phyloP scores from a whole-genome alignment of 2,113 vertebrate species.

The Elephantulus edwardii region DNA sequence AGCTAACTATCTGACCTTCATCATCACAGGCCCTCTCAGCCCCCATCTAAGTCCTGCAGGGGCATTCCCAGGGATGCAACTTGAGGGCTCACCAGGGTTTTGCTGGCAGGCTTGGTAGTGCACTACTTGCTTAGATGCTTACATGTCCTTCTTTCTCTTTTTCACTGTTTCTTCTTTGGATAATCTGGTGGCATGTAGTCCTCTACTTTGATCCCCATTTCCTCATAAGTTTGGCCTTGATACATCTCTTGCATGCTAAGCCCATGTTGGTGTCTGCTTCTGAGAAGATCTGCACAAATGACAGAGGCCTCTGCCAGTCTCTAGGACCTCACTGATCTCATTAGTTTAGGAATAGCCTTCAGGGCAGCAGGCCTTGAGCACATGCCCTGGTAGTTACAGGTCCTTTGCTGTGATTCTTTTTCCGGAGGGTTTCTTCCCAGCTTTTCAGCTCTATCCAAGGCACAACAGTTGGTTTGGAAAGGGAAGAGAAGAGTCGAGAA shows the following conservation, averaged over 20 bases:
- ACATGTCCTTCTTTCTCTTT: no score
- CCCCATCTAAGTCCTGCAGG: neutral
- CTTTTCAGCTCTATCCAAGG: no score
- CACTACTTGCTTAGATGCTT: neutral
- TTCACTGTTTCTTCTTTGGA: accelerated
- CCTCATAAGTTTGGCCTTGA: neutral
- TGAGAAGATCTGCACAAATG: no score
- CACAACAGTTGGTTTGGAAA: neutral
- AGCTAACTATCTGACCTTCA: no score
- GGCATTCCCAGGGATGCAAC: neutral
- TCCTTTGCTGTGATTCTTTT: neutral
- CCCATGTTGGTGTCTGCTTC: neutral
- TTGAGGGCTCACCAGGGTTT: neutral
- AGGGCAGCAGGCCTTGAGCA: no score
- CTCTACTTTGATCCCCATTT: accelerated
- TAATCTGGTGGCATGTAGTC: accelerated
- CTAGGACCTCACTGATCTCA: neutral
- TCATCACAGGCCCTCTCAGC: neutral
- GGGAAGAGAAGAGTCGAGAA: neutral
- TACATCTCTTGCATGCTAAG: neutral
- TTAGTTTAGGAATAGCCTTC: neutral
- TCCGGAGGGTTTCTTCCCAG: neutral
- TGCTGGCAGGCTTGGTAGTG: neutral
- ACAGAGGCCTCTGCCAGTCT: neutral
- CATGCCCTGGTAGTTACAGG: neutral